Percentiles rank a stretch among this genome's conserved stretches.
phyloP scores from a whole-genome alignment of 2,888 invertebrate genomes.

The Tholera decimalis region DNA sequence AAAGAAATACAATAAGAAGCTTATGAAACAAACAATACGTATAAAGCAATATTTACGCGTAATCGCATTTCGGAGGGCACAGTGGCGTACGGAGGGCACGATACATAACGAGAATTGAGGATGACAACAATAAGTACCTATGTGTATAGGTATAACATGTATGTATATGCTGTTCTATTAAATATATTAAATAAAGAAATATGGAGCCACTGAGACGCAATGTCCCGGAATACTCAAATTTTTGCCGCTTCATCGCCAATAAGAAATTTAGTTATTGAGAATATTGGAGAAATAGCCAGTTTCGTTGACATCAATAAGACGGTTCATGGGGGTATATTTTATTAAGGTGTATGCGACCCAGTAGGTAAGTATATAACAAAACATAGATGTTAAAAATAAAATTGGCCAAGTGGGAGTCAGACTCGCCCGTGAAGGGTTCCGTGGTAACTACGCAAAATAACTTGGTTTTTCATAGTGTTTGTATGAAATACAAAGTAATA shows the following conservation, averaged over 20 bases:
- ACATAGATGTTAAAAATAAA: no score
- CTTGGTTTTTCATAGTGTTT: no score
- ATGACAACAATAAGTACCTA: constrained; percentile 17
- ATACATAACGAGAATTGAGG: constrained; percentile 42
- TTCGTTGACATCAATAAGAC: no score
- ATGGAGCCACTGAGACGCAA: background rate
- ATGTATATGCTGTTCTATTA: background rate
- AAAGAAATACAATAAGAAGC: constrained; percentile 41
- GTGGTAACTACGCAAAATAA: no score
- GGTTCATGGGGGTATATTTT: no score
- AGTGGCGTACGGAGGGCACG: constrained; percentile 16
- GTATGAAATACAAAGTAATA: no score
- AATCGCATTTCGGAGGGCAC: constrained; percentile 43
- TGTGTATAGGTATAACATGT: background rate
- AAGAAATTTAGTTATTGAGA: no score
- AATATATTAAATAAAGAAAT: constrained; percentile 37
- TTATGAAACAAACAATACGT: constrained; percentile 47
- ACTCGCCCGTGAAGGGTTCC: no score
- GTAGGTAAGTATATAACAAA: no score
- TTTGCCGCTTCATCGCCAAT: background rate
- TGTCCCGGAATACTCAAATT: constrained; percentile 17
- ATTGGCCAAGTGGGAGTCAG: no score
- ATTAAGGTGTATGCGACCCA: no score
- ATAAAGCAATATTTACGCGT: constrained; percentile 56
- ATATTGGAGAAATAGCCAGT: no score